Conservation (phyloP, 2,888 invertebrate genomes). For the Melolontha melolontha region DNA sequence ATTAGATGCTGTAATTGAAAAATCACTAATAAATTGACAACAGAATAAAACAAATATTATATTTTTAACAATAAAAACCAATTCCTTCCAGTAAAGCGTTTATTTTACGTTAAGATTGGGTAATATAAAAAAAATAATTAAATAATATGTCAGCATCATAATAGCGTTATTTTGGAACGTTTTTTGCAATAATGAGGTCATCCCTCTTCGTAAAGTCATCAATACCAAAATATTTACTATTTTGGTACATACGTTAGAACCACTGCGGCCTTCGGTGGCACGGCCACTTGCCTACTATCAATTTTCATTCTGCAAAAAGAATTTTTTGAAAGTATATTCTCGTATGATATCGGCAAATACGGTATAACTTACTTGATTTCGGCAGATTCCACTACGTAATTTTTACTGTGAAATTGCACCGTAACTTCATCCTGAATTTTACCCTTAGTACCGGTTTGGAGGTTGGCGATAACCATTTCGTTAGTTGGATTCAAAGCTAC, state of each 20-base stretch:
- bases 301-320: slow-evolving; percentile 69
- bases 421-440: slow-evolving; percentile 72
- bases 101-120: slow-evolving; percentile 13
- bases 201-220: too few species aligned
- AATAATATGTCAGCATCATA: neutral
- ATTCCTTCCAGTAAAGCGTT: neutral
- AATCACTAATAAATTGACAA: too few species aligned
- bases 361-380: slow-evolving; percentile 63
- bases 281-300: slow-evolving; percentile 68
- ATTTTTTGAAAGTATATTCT: slow-evolving; percentile 34
- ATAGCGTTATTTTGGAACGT: too few species aligned
- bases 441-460: slow-evolving; percentile 65
- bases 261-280: slow-evolving; percentile 74
- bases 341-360: slow-evolving; percentile 25
- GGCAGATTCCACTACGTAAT: slow-evolving; percentile 65
- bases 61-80: too few species aligned
- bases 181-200: too few species aligned
- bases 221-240: slow-evolving; percentile 7
- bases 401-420: slow-evolving; percentile 70
- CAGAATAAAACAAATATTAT: too few species aligned
- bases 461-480: slow-evolving; percentile 67
- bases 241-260: slow-evolving; percentile 79
- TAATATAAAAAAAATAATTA: slow-evolving; percentile 18
- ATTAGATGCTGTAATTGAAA: too few species aligned
- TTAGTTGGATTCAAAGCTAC: slow-evolving; percentile 77